Base-by-base conservation (phyloP, 1,140 invertebrate species). In the Galendromus occidentalis region DNA sequence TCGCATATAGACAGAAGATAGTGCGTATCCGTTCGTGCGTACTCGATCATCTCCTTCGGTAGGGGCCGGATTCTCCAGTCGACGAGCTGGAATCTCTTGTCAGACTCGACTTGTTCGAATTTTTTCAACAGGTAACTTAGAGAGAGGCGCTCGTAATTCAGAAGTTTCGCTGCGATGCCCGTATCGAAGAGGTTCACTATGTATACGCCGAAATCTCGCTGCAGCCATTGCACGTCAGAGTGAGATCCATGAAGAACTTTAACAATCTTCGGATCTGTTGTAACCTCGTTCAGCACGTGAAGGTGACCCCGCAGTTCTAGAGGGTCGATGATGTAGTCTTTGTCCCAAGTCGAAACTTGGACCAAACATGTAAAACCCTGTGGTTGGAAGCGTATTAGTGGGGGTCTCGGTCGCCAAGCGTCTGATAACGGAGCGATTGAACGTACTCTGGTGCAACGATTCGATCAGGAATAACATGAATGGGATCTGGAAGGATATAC, bases 171-270 rank as follows among this genome's bases (percentile, higher is more conserved):
- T 0, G 92, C 93, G 71, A 87, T 83, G 74, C 90, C 82, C 0
- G 94, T 98, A 74, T 99, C 95, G 75, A 98, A 97, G 83, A 98
- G 85, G 71, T 96, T 95, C 0, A 98, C 91, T 18, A 98, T 75
- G 73, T 98, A 98, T 0, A 98, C 70, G 0, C 89, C 87, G 65
- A 98, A 84, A 79, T 99, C 95, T 51, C 89, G 80, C 74, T 98
- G 95, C 22, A 99, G 76, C 95, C 95, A 98, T 22, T 84, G 76
- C 39, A 98, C 81, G 75, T 99, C 95, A 47, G 72, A 79, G 66
- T 91, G 84, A 0, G 88, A 86, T 42, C 94, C 94, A 74, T 98
- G 95, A 70, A 98, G 86, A 1, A 98, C 88, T 79, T 98, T 98
- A 0, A 97, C 71, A 71, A 96, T 86, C 39, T 81, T 83, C 2